These are phyloP conservation scores for Chloropsis hardwickii DNA, from an alignment of 2,113 vertebrate species.

Conservation along the genomic window DNA sequence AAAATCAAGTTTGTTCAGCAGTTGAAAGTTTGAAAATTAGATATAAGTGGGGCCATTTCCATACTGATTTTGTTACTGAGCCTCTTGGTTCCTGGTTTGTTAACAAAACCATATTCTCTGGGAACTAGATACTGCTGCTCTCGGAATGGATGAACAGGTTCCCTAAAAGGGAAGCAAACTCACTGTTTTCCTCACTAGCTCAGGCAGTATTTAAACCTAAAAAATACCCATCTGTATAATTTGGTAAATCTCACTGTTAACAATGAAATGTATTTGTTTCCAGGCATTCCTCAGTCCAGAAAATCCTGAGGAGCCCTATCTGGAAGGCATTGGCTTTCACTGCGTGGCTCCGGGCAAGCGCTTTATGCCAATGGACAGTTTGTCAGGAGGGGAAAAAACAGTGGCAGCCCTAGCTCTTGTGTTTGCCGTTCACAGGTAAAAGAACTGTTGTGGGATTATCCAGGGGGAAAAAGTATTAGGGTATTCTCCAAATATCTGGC, in stretches of 20 bases:
- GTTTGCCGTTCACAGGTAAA: constrained; percentile 93
- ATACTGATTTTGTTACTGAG: not conserved
- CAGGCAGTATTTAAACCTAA: not conserved
- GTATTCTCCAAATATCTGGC: not conserved
- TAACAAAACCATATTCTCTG: not conserved
- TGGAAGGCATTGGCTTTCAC: constrained; percentile 90
- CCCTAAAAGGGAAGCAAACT: not conserved
- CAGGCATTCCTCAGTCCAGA: constrained; percentile 92
- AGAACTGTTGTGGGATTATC: rapidly evolving
- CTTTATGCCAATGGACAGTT: constrained; percentile 94
- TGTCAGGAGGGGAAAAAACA: constrained; percentile 93
- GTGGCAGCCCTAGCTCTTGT: constrained; percentile 90
- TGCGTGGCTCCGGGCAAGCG: constrained; percentile 93
- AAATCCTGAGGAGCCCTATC: constrained; percentile 91
- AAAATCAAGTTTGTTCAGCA: not conserved
- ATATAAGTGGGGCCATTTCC: rapidly evolving
- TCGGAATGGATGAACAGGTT: not conserved
- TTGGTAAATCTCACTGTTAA: not conserved
- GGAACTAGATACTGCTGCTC: not conserved
- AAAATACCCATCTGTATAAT: not conserved
- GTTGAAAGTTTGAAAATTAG: not conserved
- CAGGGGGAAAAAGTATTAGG: rapidly evolving
- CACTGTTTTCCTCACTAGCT: not conserved
- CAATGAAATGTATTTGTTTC: not conserved
- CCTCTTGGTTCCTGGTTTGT: not conserved